Conservation (phyloP, 2,888 invertebrate species). For the Temnothorax ravouxi region DNA sequence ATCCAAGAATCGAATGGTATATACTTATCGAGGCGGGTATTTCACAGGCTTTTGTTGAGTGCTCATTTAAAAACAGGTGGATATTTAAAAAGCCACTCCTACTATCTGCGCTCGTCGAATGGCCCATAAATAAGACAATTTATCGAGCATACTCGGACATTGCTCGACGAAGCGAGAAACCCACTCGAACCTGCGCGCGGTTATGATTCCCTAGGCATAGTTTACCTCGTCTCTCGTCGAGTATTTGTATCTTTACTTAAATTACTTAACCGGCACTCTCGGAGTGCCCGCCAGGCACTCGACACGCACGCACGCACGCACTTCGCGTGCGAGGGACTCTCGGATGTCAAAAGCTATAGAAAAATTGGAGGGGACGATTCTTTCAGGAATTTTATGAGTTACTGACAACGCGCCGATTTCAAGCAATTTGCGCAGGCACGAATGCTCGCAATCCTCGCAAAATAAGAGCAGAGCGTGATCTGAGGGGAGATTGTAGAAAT, state of each 20-base stretch:
- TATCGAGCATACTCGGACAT: slow-evolving; percentile 47
- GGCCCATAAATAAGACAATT: slow-evolving; percentile 51
- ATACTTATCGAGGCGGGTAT: background rate
- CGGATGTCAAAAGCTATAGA: slow-evolving; percentile 28
- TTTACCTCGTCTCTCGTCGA: slow-evolving; percentile 39
- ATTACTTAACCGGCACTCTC: slow-evolving; percentile 52
- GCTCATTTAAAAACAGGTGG: slow-evolving; percentile 46
- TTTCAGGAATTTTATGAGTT: background rate
- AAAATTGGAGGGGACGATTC: slow-evolving; percentile 16
- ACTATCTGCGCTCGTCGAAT: slow-evolving; percentile 39
- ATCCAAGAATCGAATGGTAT: slow-evolving; percentile 2
- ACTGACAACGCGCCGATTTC: background rate
- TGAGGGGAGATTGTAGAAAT: background rate
- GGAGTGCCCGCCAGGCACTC: background rate
- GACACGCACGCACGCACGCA: slow-evolving; percentile 27
- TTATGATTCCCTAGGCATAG: slow-evolving; percentile 41
- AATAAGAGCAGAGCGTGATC: background rate
- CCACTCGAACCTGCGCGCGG: slow-evolving; percentile 42
- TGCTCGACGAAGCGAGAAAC: slow-evolving; percentile 47
- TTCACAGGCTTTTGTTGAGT: slow-evolving; percentile 21
- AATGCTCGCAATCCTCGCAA: background rate
- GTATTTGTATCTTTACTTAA: slow-evolving; percentile 55
- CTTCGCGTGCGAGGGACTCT: slow-evolving; percentile 39
- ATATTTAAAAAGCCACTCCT: slow-evolving; percentile 47
- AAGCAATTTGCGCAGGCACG: background rate